Conservation (phyloP, 2,888 invertebrate species). For the Plebejus anna region DNA sequence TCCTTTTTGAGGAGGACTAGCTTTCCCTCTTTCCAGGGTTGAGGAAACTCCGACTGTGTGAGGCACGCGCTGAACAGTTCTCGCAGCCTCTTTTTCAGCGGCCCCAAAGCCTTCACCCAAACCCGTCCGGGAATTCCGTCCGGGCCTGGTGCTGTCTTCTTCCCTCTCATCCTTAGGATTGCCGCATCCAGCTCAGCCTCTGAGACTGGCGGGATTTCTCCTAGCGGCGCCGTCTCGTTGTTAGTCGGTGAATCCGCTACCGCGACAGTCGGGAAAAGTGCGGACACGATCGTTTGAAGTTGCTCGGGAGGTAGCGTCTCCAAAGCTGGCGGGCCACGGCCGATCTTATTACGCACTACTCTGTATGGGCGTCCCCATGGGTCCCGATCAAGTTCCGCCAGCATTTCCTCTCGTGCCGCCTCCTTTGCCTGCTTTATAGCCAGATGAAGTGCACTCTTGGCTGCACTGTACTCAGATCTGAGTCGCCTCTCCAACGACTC, state of each 20-base stretch:
- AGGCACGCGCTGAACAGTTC: neutral
- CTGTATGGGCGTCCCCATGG: conserved; percentile 35
- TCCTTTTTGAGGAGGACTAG: neutral
- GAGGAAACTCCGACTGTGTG: neutral
- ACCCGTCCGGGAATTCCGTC: too few species aligned
- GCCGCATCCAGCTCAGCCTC: too few species aligned
- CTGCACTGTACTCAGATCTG: neutral
- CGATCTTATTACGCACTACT: conserved; percentile 17
- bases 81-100: neutral
- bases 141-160: too few species aligned
- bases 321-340: neutral
- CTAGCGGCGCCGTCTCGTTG: too few species aligned
- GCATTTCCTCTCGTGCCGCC: neutral
- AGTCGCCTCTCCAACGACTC: too few species aligned
- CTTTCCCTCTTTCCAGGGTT: neutral
- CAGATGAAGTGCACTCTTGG: neutral
- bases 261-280: too few species aligned
- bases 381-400: neutral
- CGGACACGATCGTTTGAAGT: too few species aligned
- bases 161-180: too few species aligned
- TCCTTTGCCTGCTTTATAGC: conserved; percentile 32
- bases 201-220: too few species aligned
- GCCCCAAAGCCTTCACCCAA: too few species aligned
- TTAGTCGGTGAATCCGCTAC: too few species aligned
- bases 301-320: neutral